A percentile compares a stretch with the other conserved stretches of the same genome.
phyloP scores from a whole-genome alignment of 2,888 invertebrate genomes.

The Stenchaetothrips biformis region DNA sequence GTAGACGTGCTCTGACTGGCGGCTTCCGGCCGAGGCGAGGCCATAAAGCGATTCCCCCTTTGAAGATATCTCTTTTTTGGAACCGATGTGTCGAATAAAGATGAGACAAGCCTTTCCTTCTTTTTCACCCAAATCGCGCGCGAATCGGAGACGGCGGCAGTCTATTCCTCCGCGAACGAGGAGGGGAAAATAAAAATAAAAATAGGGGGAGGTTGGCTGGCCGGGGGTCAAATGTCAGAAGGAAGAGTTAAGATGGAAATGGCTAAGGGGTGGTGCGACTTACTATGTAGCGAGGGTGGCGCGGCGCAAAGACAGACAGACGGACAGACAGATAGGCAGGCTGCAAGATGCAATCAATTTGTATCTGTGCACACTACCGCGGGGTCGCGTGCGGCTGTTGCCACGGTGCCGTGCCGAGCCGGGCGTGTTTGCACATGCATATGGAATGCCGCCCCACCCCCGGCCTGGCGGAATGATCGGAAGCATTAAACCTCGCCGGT shows the following conservation, averaged over 20 bases:
- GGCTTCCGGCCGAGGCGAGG: not conserved
- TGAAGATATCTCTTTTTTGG: not conserved
- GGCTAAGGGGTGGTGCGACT: no score
- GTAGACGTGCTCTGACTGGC: no score
- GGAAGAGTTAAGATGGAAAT: no score
- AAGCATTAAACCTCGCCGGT: constrained; percentile 10
- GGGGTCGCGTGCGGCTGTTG: not conserved
- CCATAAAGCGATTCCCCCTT: not conserved
- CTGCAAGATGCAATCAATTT: not conserved
- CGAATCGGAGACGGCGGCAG: not conserved
- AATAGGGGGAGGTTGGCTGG: no score
- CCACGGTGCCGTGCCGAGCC: not conserved
- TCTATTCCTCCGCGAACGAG: no score
- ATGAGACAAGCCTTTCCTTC: not conserved
- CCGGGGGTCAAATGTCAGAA: no score
- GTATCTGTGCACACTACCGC: not conserved
- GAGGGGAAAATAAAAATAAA: no score
- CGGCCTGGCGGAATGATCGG: constrained; percentile 3
- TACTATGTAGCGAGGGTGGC: no score
- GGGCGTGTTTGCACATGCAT: constrained; percentile 14
- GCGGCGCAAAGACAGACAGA: no score
- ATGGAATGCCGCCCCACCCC: constrained; percentile 8
- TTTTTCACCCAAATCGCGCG: not conserved
- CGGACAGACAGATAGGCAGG: no score
- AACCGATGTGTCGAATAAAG: not conserved